These are phyloP conservation scores for Dicrurus megarhynchus DNA, from an alignment of 2,113 vertebrate species.

Conservation along the genomic window DNA sequence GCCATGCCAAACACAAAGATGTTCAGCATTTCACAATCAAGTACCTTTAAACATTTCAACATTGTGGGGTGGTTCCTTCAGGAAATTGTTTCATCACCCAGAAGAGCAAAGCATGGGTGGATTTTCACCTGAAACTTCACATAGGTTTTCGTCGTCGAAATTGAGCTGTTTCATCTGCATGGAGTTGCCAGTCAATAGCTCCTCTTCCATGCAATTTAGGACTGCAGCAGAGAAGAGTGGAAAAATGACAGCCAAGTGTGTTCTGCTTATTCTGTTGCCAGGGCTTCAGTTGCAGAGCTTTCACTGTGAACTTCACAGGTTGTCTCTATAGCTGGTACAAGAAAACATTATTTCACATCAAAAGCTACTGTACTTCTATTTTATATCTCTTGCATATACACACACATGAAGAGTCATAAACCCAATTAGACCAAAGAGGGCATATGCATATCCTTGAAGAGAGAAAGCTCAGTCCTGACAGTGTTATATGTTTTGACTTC, in stretches of 20 bases:
- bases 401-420: background rate
- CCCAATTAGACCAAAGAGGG: background rate
- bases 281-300: background rate
- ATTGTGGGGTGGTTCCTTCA: background rate
- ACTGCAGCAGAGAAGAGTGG: background rate
- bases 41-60: background rate
- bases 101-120: background rate
- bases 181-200: background rate
- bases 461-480: constrained; percentile 19
- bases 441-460: constrained; percentile 4
- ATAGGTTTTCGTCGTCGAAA: background rate
- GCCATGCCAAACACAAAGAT: background rate
- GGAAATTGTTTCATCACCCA: background rate
- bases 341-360: constrained; percentile 19
- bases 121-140: background rate
- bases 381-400: background rate
- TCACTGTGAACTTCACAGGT: background rate
- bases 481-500: constrained; percentile 9
- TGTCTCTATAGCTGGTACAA: background rate
- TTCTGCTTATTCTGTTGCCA: background rate
- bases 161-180: background rate
- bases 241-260: background rate
- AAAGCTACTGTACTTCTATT: background rate
- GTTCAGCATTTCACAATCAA: background rate
- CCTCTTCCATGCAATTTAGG: background rate